Conservation (phyloP, 2,797 vertebrate genomes). For the Huso huso region DNA sequence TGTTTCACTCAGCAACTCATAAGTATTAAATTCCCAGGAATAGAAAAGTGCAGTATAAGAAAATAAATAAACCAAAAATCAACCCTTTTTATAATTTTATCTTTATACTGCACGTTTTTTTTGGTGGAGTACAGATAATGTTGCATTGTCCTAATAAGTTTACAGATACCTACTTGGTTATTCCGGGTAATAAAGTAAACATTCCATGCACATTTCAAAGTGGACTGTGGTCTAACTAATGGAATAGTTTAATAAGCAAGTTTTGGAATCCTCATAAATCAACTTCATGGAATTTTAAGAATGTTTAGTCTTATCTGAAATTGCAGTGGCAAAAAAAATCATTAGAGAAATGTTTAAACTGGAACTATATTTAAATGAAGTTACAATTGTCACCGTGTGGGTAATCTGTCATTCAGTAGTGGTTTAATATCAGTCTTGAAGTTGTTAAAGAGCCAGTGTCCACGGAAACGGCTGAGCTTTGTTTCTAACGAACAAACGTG, state of each 20-base stretch:
- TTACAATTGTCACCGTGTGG: conserved; percentile 19
- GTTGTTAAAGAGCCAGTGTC: conserved; percentile 33
- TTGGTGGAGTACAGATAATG: conserved; percentile 19
- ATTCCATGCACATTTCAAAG: no score
- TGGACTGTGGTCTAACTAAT: no score
- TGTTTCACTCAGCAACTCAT: conserved; percentile 9
- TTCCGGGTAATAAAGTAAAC: no score
- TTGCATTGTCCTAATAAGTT: conserved; percentile 16
- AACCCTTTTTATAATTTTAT: conserved; percentile 16
- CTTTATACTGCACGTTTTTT: conserved; percentile 20
- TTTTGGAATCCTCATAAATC: conserved; percentile 18
- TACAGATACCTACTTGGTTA: no score
- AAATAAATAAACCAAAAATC: conserved; percentile 26
- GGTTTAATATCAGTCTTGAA: conserved; percentile 16
- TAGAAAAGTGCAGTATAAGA: conserved; percentile 10
- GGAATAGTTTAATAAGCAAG: background rate
- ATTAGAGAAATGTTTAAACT: background rate
- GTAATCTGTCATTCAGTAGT: conserved; percentile 26
- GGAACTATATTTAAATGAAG: background rate
- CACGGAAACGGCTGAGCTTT: conserved; percentile 41
- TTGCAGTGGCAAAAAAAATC: background rate
- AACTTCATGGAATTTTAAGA: conserved; percentile 27
- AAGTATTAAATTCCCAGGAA: conserved; percentile 15
- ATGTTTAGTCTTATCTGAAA: conserved; percentile 30
- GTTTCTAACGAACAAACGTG: conserved; percentile 47